phyloP scores from a whole-genome alignment of 2,113 vertebrate species.

The Grammomys dolichurus region DNA sequence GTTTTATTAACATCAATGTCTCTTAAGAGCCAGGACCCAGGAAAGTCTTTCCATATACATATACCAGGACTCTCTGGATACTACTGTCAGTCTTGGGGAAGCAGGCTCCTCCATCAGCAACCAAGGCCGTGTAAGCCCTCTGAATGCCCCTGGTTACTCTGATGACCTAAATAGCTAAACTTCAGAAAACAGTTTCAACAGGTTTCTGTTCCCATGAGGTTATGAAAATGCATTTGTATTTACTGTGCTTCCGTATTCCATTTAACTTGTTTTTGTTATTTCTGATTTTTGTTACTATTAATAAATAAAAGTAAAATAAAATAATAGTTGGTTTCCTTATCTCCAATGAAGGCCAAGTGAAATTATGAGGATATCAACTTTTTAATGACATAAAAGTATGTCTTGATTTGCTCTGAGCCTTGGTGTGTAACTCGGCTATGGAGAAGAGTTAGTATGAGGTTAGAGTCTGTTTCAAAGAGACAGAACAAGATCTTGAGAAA shows the following conservation, averaged over 20 bases:
- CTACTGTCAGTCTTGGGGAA: constrained; percentile 51
- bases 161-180: constrained; percentile 71
- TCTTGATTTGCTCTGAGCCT: constrained; percentile 9
- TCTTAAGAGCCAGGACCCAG: constrained; percentile 56
- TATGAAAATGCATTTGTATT: constrained; percentile 87
- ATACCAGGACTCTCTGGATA: constrained; percentile 43
- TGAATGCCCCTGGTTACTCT: constrained; percentile 65
- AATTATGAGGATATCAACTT: background rate
- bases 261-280: constrained; percentile 89
- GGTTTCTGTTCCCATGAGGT: constrained; percentile 80
- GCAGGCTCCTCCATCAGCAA: constrained; percentile 53
- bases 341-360: background rate
- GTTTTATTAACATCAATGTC: background rate
- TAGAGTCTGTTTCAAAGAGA: background rate
- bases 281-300: constrained; percentile 85
- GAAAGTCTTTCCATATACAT: constrained; percentile 32
- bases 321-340: constrained; percentile 27
- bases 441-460: background rate
- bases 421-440: background rate
- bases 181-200: constrained; percentile 77
- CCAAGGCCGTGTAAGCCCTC: constrained; percentile 59
- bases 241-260: constrained; percentile 88
- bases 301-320: constrained; percentile 87
- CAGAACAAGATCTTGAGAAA: background rate
- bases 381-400: background rate